Conservation (phyloP, 1,140 invertebrate genomes). For the Ptiloglossa arizonensis region DNA sequence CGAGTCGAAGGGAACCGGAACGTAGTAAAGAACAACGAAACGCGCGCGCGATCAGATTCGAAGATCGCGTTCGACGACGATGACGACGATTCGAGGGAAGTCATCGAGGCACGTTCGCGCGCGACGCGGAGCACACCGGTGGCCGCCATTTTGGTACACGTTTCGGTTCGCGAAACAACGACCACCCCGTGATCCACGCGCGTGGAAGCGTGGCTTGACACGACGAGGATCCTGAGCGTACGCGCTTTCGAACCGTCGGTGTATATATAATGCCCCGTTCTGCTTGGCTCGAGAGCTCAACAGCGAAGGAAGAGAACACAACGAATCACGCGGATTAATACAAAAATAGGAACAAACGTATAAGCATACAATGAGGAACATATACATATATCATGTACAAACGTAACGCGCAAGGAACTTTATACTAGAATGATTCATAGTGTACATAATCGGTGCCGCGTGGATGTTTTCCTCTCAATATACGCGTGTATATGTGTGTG, state of each 20-base stretch:
- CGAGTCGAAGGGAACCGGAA: not conserved
- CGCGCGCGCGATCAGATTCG: not conserved
- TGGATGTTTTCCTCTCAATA: constrained; percentile 10
- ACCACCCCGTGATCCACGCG: not conserved
- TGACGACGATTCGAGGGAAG: constrained; percentile 19
- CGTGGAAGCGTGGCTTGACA: not conserved
- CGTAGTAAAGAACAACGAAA: not conserved
- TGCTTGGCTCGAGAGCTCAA: constrained; percentile 41
- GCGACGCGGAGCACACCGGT: too few species aligned
- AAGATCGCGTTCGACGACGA: constrained; percentile 24
- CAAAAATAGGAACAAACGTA: constrained; percentile 79
- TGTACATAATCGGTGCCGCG: constrained; percentile 36
- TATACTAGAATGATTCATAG: constrained; percentile 66
- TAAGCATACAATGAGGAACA: constrained; percentile 75
- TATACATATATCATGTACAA: constrained; percentile 67
- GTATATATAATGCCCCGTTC: constrained; percentile 65
- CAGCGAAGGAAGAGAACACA: constrained; percentile 57
- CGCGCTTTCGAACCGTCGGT: constrained; percentile 35
- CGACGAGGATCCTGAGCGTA: constrained; percentile 16
- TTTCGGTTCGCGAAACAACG: not conserved
- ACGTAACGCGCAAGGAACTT: constrained; percentile 77
- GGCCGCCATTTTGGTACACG: too few species aligned
- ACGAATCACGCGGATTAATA: constrained; percentile 65
- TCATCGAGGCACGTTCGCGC: not conserved
- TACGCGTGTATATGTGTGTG: constrained; percentile 3